Conservation (phyloP, 2,797 vertebrate genomes). For the Columba guinea region DNA sequence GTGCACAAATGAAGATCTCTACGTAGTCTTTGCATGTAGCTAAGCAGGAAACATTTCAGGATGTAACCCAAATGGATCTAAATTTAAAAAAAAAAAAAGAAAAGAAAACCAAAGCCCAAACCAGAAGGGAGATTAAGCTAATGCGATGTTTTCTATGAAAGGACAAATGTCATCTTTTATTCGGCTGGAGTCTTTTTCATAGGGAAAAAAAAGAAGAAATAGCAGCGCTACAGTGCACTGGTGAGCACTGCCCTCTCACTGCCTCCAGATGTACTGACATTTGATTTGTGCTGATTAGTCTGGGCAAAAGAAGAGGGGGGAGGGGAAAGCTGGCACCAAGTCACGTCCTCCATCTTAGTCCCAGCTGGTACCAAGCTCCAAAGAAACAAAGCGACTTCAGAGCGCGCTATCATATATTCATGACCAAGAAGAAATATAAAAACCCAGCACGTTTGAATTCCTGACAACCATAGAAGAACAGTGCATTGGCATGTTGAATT, state of each 20-base stretch:
- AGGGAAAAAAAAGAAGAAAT: neutral
- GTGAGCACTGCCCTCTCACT: slow-evolving; percentile 70
- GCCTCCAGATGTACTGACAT: slow-evolving; percentile 63
- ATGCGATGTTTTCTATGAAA: slow-evolving; percentile 13
- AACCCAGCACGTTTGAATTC: slow-evolving; percentile 76
- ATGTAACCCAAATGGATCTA: neutral
- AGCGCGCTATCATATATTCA: slow-evolving; percentile 77
- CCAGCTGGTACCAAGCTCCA: slow-evolving; percentile 79
- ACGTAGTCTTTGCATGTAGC: neutral
- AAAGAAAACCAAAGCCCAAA: neutral
- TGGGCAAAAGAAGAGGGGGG: slow-evolving; percentile 25
- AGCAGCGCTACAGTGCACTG: neutral
- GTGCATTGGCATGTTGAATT: slow-evolving; percentile 82
- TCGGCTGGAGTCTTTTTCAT: neutral
- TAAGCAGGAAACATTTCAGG: neutral
- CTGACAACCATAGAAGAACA: slow-evolving; percentile 84
- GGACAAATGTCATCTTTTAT: slow-evolving; percentile 37
- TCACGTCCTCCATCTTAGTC: slow-evolving; percentile 81
- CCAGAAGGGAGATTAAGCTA: slow-evolving; percentile 21
- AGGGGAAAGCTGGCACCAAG: slow-evolving; percentile 75
- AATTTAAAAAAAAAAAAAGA: neutral
- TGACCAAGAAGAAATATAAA: slow-evolving; percentile 73
- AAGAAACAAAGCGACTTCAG: slow-evolving; percentile 79
- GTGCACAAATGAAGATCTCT: neutral
- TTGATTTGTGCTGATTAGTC: slow-evolving; percentile 54